Evolutionary conservation across 2,113 vertebrate species (phyloP).

Genomic region (Labeo catla): DNA sequence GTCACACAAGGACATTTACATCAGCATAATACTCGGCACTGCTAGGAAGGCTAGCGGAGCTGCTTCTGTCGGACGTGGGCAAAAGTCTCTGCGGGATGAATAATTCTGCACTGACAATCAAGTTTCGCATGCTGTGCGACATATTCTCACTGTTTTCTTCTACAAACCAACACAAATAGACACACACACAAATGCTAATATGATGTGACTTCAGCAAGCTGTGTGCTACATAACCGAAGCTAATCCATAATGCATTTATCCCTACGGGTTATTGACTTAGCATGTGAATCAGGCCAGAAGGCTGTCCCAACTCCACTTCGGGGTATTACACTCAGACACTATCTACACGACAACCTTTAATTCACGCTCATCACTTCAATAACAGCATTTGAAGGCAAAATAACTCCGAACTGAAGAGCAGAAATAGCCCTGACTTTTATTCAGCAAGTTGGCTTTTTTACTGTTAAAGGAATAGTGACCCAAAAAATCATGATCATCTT

Average conservation of each 20-base stretch:
- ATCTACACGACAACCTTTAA: conserved; percentile 47
- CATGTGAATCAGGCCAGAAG: conserved; percentile 40
- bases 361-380: conserved; percentile 48
- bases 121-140: conserved; percentile 29
- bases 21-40: neutral
- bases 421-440: conserved; percentile 16
- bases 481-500: too few species aligned
- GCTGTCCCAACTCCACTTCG: conserved; percentile 33
- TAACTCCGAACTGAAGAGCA: conserved; percentile 31
- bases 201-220: conserved; percentile 31
- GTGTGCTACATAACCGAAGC: conserved; percentile 3
- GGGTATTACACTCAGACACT: conserved; percentile 46
- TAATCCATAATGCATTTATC: conserved; percentile 48
- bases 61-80: conserved; percentile 1
- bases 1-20: conserved; percentile 24
- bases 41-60: neutral
- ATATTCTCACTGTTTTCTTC: conserved; percentile 24
- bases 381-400: conserved; percentile 40
- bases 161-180: conserved; percentile 18
- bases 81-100: conserved; percentile 23
- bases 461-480: too few species aligned
- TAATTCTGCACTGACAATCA: conserved; percentile 37
- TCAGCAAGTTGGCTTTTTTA: neutral
- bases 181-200: conserved; percentile 35
- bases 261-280: conserved; percentile 57